These are phyloP conservation scores for Hippopotamus amphibius DNA, from an alignment of 2,113 vertebrate species.

Conservation along the genomic window DNA sequence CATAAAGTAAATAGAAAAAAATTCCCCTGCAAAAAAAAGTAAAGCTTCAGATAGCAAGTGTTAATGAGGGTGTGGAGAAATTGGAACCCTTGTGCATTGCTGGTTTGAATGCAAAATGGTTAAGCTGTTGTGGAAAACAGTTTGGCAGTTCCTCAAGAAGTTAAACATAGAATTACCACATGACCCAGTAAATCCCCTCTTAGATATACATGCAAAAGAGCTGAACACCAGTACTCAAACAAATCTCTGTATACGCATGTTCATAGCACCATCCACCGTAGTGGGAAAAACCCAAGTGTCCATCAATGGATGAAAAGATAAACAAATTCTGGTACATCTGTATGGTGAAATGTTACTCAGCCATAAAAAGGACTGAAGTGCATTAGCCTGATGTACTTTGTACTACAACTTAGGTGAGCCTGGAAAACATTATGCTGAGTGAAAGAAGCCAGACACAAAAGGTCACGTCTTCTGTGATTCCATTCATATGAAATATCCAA, in stretches of 20 bases:
- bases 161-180: not conserved
- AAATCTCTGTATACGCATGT: not conserved
- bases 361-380: not conserved
- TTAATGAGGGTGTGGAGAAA: not conserved
- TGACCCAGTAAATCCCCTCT: not conserved
- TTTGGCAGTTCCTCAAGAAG: not conserved
- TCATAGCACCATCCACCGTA: not conserved
- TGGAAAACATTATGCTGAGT: not conserved
- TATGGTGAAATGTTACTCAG: not conserved
- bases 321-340: not conserved
- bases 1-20: not conserved
- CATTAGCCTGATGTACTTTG: not conserved
- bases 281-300: not conserved
- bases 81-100: not conserved
- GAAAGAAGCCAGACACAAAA: not conserved
- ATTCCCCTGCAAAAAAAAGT: not conserved
- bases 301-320: not conserved
- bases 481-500: not conserved
- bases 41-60: conserved; percentile 18
- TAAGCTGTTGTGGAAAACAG: not conserved
- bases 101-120: not conserved
- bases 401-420: not conserved
- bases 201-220: not conserved
- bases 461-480: not conserved
- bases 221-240: not conserved